Evolutionary conservation across 2,888 invertebrate species (phyloP).

Genomic region (Gymnoscelis rufifasciata): DNA sequence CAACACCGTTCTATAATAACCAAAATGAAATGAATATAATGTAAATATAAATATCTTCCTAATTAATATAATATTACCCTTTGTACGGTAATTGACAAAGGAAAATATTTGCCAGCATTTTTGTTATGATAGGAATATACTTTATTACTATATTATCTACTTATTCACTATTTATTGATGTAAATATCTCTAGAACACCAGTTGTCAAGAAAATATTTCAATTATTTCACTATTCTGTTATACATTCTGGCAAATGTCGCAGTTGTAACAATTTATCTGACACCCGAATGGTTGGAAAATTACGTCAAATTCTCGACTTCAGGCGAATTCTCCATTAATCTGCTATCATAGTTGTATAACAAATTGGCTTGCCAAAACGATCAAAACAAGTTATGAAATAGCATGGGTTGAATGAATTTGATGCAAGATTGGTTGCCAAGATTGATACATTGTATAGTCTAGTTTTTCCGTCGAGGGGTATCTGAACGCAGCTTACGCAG

Average conservation of each 20-base stretch:
- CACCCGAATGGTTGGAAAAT: conserved; percentile 26
- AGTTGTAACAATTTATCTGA: conserved; percentile 33
- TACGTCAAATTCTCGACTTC: conserved; percentile 29
- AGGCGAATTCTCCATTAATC: conserved; percentile 26
- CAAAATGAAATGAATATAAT: too few relatives aligned
- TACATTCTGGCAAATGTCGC: conserved; percentile 32
- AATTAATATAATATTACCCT: too few relatives aligned
- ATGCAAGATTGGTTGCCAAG: not conserved
- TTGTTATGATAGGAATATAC: too few relatives aligned
- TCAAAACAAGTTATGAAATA: conserved; percentile 22
- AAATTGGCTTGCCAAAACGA: conserved; percentile 14
- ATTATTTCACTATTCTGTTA: not conserved
- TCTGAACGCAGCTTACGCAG: conserved; percentile 37
- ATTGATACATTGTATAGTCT: not conserved
- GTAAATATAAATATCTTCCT: too few relatives aligned
- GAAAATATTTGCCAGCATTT: too few relatives aligned
- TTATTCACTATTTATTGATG: too few relatives aligned
- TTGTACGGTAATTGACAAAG: too few relatives aligned
- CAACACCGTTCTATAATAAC: too few relatives aligned
- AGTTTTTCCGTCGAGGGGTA: conserved; percentile 19
- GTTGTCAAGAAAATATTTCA: too few relatives aligned
- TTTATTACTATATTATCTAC: too few relatives aligned
- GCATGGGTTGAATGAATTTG: conserved; percentile 3
- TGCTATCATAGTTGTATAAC: conserved; percentile 25
- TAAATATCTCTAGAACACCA: too few relatives aligned